phyloP scores from a whole-genome alignment of 2,797 vertebrate genomes.

The Gastrophryne carolinensis region DNA sequence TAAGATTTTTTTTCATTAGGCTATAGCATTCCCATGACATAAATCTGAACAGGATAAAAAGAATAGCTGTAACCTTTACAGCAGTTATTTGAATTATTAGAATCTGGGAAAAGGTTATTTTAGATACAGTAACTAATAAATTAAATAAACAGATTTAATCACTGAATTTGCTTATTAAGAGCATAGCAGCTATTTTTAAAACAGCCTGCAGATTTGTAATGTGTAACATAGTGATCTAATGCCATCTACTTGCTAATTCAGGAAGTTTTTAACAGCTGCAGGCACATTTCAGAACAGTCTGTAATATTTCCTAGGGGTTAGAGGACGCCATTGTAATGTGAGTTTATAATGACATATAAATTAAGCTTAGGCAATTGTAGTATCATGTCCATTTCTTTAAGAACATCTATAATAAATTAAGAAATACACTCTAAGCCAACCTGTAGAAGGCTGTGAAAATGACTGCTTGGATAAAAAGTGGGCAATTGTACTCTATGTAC shows the following conservation, averaged over 20 bases:
- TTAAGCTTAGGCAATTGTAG: not conserved
- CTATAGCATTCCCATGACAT: constrained; percentile 24
- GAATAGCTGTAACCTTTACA: constrained; percentile 43
- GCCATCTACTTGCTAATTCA: constrained; percentile 72
- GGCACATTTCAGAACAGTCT: constrained; percentile 16
- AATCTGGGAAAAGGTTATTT: constrained; percentile 48
- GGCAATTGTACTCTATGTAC: too few species aligned
- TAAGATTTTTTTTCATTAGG: constrained; percentile 17
- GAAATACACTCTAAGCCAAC: too few species aligned
- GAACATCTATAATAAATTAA: not conserved
- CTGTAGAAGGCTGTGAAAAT: too few species aligned
- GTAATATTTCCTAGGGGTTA: not conserved
- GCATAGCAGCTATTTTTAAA: constrained; percentile 38
- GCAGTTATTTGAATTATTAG: constrained; percentile 47
- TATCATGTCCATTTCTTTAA: not conserved
- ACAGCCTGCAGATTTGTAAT: constrained; percentile 28
- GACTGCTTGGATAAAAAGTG: too few species aligned
- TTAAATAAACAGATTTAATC: constrained; percentile 55
- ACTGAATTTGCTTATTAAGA: constrained; percentile 37
- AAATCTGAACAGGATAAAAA: constrained; percentile 21
- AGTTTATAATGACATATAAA: not conserved
- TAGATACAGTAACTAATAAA: constrained; percentile 35
- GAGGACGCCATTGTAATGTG: not conserved
- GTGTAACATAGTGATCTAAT: constrained; percentile 68
- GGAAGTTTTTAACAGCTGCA: constrained; percentile 55